Evolutionary conservation across 1,140 invertebrate species (phyloP), one percentile per base, ranked within the genome.

Genomic region (Microplitis mediator): DNA sequence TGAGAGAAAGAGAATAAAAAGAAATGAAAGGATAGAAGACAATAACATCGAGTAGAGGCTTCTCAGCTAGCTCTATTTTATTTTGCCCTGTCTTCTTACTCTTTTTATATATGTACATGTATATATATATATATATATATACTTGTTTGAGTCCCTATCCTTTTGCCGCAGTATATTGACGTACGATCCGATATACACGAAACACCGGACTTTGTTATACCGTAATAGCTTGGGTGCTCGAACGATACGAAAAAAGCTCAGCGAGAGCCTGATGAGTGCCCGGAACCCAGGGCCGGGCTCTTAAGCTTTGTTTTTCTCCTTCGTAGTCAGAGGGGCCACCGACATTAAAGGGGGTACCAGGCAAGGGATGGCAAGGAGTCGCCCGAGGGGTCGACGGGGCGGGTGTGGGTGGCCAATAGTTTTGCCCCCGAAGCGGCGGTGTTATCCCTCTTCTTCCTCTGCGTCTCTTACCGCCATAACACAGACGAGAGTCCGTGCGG

Each of bases 341-440:
- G n/a, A 45, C 35, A 39, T 6, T 14, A 50, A 62, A 34, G 61
- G 69, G 69, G 58, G 45, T n/a, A 23, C 39, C 4, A 45, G 39
- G 11, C 39, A 45, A 45, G 39, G 39, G 50, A 32, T 67, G 51
- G 23, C 23, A 35, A 58, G 66, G 23, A 31, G 56, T 60, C 23
- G 56, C 32, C 5, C 60, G 13, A 35, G 34, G 60, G 60, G 60
- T 62, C 60, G 35, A 35, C 8, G 34, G 34, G 54, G 52, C 51
- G 14, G 81, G 84, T 81, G 84, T 86, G 83, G 85, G 85, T 86
- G 85, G 84, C 77, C 85, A 84, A 86, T 86, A 85, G 84, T 85
- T 86, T 85, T 82, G 79, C 84, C 78, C 78, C 73, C 78, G 73
- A 56, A 67, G 62, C 54, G 51, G 32, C 60, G 60, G 75, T 75